phyloP scores from a whole-genome alignment of 1,140 invertebrate species.

The Vanessa tameamea region DNA sequence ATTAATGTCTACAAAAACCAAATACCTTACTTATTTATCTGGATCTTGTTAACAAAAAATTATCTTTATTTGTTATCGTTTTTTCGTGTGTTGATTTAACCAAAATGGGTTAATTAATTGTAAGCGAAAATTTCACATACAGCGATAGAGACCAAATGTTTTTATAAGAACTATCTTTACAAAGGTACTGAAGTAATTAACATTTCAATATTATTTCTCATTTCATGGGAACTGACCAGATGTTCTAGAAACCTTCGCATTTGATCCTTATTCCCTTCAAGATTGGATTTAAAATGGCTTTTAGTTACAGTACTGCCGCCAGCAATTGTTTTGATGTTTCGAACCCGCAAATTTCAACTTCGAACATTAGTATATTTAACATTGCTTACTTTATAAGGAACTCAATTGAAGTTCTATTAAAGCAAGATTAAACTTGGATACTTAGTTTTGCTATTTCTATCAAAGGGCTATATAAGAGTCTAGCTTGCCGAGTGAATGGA shows the following conservation, averaged over 20 bases:
- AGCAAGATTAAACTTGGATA: neutral
- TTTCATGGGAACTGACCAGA: constrained; percentile 3
- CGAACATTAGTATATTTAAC: constrained; percentile 1
- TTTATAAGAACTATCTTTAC: constrained; percentile 7
- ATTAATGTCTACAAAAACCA: no score
- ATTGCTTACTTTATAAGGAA: neutral
- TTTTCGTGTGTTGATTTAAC: no score
- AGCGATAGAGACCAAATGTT: neutral
- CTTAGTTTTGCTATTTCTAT: no score
- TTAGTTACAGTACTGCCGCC: neutral
- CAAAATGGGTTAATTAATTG: neutral
- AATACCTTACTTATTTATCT: no score
- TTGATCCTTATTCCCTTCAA: neutral
- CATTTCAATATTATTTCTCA: constrained; percentile 11
- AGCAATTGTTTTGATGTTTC: constrained; percentile 1
- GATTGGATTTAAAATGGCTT: neutral
- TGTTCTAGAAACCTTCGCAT: neutral
- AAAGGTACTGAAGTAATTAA: neutral
- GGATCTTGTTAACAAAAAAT: no score
- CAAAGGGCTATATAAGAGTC: no score
- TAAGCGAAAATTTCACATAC: neutral
- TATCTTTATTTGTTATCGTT: no score
- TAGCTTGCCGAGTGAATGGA: no score
- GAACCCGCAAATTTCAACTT: neutral
- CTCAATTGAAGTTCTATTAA: neutral